Evolutionary conservation across 2,888 invertebrate species (phyloP), one percentile per base, ranked within the genome.

Genomic region (Hanleya hanleyi): DNA sequence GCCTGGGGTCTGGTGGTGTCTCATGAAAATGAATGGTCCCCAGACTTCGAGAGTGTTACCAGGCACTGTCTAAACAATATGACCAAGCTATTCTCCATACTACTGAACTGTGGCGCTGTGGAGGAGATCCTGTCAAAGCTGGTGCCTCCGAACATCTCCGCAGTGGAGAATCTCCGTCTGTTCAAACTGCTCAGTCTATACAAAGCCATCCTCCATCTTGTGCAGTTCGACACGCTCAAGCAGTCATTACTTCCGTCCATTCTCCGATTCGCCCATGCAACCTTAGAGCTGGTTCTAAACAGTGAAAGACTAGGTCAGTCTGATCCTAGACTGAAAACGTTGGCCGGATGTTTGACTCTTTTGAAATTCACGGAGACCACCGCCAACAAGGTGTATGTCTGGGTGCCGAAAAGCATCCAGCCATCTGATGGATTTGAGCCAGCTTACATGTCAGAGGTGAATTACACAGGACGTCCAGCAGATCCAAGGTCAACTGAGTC

Each of bases 1-100:
- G 84, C 85, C 18, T 89, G 89, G 89, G 86, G 84, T 50, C 80
- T 89, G 26, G 84, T 84, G 5, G 85, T 82, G 1, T 86, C 88
- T 0, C 82, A 81, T 41, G 75, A 82, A 6, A 87, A 87, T 32
- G 65, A 81, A 12, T 89, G 89, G 89, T 84, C 86, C 5, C 74
- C 81, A 1, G 84, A 86, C 15, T 78, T 86, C 50, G 88, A 89
- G 66, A 83, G 80, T 26, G 78, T 84, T 37, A 72, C 83, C 1
- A 83, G 83, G 65, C 80, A 84, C 49, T 74, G 84, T n/a, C 78
- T 82, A 5, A 81, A 86, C 67, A 88, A 87, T 72, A 80, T 87
- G 57, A 75, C 81, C n/a, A 86, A 85, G 65, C 73, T 86, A 51
- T 86, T 86, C 74, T 81, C 78, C 38, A 75, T 86, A n/a, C 77